Evolutionary conservation across 1,140 invertebrate species (phyloP), one percentile per base, ranked within the genome.

Genomic region (Seison nebaliae): DNA sequence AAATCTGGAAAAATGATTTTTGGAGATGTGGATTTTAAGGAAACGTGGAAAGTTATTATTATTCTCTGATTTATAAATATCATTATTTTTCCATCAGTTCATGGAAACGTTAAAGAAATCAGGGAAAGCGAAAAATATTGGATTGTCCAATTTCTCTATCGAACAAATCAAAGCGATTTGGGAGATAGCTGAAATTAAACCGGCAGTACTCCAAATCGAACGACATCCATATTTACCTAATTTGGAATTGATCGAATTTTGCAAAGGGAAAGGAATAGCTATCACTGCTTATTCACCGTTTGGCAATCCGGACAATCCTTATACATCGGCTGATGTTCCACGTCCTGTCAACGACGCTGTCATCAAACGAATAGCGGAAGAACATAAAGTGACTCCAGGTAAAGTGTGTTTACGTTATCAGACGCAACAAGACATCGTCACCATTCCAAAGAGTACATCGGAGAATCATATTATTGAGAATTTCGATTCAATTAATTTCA

Each of bases 161-260:
- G 28, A 44, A n/a, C 54, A 62, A 42, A 28, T 62, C 7, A 47
- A 53, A 32, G 44, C 47, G 18, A 34, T 57, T 14, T 32, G 53
- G 33, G 50, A 56, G 26, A 48, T 44, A 22, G 47, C 51, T 37
- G 45, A 44, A 26, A 43, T 60, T 14, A 39, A 45, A 24, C 59
- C 59, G 8, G 52, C 56, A 31, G 50, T 60, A 16, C 59, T 62
- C 46, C 59, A 62, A 45, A 54, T 55, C 28, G 59, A 62, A 47
- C 57, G 59, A 30, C 55, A 62, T 45, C 59, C 60, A 8, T 59
- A 49, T 44, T 53, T 58, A 31, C 51, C 57, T 43, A 59, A 53
- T 11, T 44, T 42, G 18, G 42, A 48, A 17, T 36, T 60, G 3
- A 32, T 47, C 20, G 24, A 49, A 8, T 60, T 47, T 37, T 62